Percentiles rank a stretch among this genome's conserved stretches.
phyloP scores from a whole-genome alignment of 1,140 invertebrate species.

The Ostrea denselamellosa region DNA sequence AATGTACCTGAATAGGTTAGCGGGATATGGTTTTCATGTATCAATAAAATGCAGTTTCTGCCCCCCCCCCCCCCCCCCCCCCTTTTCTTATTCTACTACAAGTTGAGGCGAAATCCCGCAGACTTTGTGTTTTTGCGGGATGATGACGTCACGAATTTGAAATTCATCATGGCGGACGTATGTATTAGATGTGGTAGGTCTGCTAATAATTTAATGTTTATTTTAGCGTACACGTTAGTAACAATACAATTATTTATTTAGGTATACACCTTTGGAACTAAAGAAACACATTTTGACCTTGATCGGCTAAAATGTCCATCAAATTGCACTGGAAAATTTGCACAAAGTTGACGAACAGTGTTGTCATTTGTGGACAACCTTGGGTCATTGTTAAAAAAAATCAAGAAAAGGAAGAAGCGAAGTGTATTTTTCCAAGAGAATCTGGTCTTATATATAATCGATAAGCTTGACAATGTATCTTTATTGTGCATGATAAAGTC shows the following conservation, averaged over 20 bases:
- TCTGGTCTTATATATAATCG: neutral
- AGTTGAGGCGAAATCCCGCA: conserved; percentile 17
- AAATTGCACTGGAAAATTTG: neutral
- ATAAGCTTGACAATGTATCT: neutral
- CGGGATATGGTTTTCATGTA: no score
- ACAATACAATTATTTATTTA: neutral
- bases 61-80: neutral
- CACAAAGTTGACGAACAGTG: conserved; percentile 6
- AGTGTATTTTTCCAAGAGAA: neutral
- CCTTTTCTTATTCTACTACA: neutral
- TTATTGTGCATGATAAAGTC: neutral
- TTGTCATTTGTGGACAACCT: conserved; percentile 34
- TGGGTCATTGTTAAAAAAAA: conserved; percentile 20
- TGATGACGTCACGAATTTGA: conserved; percentile 37
- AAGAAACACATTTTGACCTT: neutral
- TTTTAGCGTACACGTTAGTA: neutral
- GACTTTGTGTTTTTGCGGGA: conserved; percentile 28
- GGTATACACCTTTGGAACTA: neutral
- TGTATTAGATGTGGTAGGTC: conserved; percentile 12
- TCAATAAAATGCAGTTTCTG: no score
- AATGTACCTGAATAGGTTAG: no score
- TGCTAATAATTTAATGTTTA: neutral
- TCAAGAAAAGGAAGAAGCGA: neutral
- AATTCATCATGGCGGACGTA: conserved; percentile 25
- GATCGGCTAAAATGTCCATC: neutral